Evolutionary conservation across 1,140 invertebrate species (phyloP).

Genomic region (Heterodera schachtii): DNA sequence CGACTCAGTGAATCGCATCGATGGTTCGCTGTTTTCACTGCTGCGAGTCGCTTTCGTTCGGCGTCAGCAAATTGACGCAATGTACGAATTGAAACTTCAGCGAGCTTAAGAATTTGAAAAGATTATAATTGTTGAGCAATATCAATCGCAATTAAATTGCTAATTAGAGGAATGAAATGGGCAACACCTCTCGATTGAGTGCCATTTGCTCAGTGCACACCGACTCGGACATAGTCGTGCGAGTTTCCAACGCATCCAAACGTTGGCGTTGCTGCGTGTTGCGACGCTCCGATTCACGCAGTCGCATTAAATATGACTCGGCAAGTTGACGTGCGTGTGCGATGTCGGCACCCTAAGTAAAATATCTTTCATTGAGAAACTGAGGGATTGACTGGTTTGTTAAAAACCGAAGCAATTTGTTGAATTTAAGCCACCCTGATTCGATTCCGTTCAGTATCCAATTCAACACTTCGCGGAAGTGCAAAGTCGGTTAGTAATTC

Average conservation of each 20-base stretch:
- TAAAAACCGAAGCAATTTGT: too few relatives aligned
- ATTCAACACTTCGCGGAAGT: constrained; percentile 3
- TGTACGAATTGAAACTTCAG: constrained; percentile 19
- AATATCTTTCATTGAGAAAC: too few relatives aligned
- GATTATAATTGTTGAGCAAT: not conserved
- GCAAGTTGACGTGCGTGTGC: constrained; percentile 6
- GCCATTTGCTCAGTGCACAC: constrained; percentile 27
- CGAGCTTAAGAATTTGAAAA: not conserved
- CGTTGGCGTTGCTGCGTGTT: constrained; percentile 22
- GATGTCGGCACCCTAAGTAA: not conserved
- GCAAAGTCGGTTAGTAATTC: constrained; percentile 25
- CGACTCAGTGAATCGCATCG: constrained; percentile 13
- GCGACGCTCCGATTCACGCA: constrained; percentile 16
- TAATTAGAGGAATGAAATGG: not conserved
- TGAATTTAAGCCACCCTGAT: not conserved
- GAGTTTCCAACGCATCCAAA: constrained; percentile 26
- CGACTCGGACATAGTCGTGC: constrained; percentile 21
- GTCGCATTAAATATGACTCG: constrained; percentile 24
- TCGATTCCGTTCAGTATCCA: constrained; percentile 22
- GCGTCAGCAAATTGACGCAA: constrained; percentile 21
- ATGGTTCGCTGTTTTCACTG: constrained; percentile 9
- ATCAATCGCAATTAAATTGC: too few relatives aligned
- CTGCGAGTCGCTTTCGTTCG: not conserved
- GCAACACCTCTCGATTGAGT: constrained; percentile 15
- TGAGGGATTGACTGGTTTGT: too few relatives aligned